Evolutionary conservation across 2,797 vertebrate species (phyloP).

Genomic region (Tolypeutes matacus): DNA sequence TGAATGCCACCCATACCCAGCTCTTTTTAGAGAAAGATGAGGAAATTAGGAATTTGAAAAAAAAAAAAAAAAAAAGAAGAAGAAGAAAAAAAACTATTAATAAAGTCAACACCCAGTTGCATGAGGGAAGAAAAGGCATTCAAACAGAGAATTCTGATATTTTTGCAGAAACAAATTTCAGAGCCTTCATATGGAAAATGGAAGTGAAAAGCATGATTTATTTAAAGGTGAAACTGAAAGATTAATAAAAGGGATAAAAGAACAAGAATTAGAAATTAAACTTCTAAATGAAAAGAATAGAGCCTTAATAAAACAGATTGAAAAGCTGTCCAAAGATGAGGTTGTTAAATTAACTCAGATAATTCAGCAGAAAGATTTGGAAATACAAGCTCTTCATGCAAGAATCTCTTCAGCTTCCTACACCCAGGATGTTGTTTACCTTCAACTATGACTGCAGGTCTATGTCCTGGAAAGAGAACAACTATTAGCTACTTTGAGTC

Average conservation of each 20-base stretch:
- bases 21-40: no score
- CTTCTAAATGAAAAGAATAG: conserved; percentile 97
- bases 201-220: conserved; percentile 97
- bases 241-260: conserved; percentile 95
- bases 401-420: no score
- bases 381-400: no score
- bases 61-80: conserved; percentile 92
- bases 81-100: conserved; percentile 91
- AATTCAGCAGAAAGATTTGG: no score
- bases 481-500: no score
- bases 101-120: conserved; percentile 89
- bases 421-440: no score
- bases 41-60: no score
- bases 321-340: conserved; percentile 95
- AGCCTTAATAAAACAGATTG: conserved; percentile 93
- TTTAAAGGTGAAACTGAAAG: conserved; percentile 96
- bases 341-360: conserved; percentile 95
- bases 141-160: conserved; percentile 91
- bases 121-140: conserved; percentile 86
- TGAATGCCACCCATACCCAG: no score
- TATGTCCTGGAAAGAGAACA: no score
- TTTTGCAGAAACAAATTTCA: conserved; percentile 94
- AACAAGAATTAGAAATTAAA: conserved; percentile 96
- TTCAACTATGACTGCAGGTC: no score
- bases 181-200: conserved; percentile 93